These are phyloP conservation scores for Enteromius anoplus DNA, from an alignment of 2,797 vertebrate species.

Conservation along the genomic window DNA sequence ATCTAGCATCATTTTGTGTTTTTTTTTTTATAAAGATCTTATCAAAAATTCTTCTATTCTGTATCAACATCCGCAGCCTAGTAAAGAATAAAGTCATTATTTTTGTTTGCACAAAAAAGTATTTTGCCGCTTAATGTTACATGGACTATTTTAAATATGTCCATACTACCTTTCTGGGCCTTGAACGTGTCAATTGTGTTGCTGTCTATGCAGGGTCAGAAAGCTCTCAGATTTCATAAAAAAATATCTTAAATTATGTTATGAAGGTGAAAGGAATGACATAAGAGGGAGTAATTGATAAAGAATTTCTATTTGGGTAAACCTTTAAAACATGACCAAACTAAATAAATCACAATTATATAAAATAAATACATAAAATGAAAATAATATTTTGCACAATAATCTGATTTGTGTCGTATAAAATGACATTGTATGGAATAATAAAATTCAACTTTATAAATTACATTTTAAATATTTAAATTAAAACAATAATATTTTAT, in stretches of 20 bases:
- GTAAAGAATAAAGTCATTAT: not conserved
- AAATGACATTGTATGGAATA: not conserved
- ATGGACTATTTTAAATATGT: too few species aligned
- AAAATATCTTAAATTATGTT: not conserved
- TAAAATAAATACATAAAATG: not conserved
- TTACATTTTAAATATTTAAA: not conserved
- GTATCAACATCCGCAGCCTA: too few species aligned
- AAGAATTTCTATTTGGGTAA: not conserved
- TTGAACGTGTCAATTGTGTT: not conserved
- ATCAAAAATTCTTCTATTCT: too few species aligned
- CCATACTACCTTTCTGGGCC: too few species aligned
- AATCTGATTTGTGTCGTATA: not conserved
- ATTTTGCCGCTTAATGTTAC: not conserved
- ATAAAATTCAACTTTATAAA: not conserved
- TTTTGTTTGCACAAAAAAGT: not conserved
- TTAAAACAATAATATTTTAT: not conserved
- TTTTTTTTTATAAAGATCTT: not conserved
- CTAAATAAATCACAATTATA: not conserved
- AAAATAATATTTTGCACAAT: not conserved
- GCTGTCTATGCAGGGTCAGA: not conserved
- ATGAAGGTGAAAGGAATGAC: not conserved
- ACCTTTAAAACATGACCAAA: not conserved
- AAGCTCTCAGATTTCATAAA: not conserved
- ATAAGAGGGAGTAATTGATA: not conserved
- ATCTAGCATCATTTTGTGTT: not conserved